Evolutionary conservation across 2,113 vertebrate species (phyloP), one percentile per base, ranked within the genome.

Genomic region (Machaerirhynchus nigripectus): DNA sequence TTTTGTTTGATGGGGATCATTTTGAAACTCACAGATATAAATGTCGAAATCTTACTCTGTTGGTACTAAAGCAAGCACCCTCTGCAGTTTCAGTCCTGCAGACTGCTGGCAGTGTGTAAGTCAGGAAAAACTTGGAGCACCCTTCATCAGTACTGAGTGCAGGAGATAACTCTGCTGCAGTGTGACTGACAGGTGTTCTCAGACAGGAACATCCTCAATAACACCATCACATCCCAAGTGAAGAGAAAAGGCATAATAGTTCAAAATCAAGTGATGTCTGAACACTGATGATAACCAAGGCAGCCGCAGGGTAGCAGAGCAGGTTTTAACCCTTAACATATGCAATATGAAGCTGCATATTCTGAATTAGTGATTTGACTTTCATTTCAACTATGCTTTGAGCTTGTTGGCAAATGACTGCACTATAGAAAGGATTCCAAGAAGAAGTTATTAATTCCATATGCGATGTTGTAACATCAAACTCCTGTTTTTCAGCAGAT

Each of bases 1-100:
- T 42, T 57, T 23, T 33, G 21, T 86, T 74, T 50, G 33, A 69
- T 30, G 23, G 4, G 40, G 28, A 64, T 26, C 5, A 2, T 33
- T 87, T 31, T 27, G 50, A 50, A 81, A 44, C 24, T 21, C 47
- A 31, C 23, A 35, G n/a, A 64, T 15, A 55, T 2, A 50, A 83
- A 73, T 0, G 7, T 0, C 84, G 40, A 46, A n/a, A 39, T 22
- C 10, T 53, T 22, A n/a, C 56, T 19, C 17, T 23, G 4, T 1
- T 14, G 61, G 87, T 27, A 65, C 24, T 16, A 44, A 44, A 64
- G 73, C 14, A 37, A 47, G 13, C 31, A 17, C 10, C 40, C 35
- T 22, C n/a, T 55, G 44, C 77, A 59, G 35, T 15, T n/a, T 20
- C 84, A 87, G 7, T n/a, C 39, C 73, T 67, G 37, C 73, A 50